These are phyloP conservation scores for Charina bottae DNA, from an alignment of 2,113 vertebrate genomes.

Conservation along the genomic window DNA sequence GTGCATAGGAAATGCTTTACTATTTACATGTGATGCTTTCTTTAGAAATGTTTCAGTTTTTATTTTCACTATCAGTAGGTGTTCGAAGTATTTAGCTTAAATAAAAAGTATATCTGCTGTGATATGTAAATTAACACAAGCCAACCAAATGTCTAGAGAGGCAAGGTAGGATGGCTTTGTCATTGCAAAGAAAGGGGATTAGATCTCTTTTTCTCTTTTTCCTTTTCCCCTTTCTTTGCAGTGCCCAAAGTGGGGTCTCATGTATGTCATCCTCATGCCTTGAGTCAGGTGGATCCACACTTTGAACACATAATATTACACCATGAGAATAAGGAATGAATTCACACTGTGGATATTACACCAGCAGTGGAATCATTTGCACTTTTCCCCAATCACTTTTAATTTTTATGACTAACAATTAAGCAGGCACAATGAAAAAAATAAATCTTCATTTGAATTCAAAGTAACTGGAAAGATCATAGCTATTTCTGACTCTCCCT, in stretches of 20 bases:
- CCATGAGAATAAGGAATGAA: neutral
- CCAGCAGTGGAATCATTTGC: neutral
- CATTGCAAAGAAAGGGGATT: neutral
- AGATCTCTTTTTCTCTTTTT: neutral
- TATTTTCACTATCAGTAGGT: neutral
- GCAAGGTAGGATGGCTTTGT: neutral
- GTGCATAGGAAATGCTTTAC: neutral
- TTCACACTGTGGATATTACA: neutral
- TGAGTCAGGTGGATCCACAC: neutral
- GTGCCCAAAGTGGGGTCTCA: neutral
- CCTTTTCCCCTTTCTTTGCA: neutral
- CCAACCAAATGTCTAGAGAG: neutral
- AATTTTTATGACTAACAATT: neutral
- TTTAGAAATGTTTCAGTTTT: neutral
- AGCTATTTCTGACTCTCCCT: neutral
- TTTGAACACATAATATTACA: neutral
- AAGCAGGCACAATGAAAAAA: neutral
- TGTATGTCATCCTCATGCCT: neutral
- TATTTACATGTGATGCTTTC: neutral
- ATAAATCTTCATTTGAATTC: neutral
- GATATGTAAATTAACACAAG: neutral
- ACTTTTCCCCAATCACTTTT: neutral
- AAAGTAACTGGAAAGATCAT: neutral
- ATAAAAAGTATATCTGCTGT: neutral
- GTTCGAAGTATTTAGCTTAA: neutral